A percentile compares a stretch with the other conserved stretches of the same genome.
Evolutionary conservation across 2,113 vertebrate species (phyloP).

Genomic region (Bothrops jararaca): DNA sequence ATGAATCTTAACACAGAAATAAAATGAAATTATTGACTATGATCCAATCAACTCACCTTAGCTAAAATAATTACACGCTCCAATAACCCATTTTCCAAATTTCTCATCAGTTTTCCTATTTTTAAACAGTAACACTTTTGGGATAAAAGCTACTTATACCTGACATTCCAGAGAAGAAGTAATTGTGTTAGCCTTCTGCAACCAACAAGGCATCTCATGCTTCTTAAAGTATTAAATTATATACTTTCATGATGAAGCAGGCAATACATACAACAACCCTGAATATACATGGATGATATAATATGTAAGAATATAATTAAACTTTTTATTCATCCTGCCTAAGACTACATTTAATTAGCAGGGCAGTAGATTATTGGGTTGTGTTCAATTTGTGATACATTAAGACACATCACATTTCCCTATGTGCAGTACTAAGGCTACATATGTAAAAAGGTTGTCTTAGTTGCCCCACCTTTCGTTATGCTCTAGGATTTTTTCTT

Average conservation of each 20-base stretch:
- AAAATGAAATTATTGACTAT: not conserved
- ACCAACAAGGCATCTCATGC: not conserved
- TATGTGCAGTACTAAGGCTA: no score
- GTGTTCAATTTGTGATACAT: not conserved
- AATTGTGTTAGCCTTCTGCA: not conserved
- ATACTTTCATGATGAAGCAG: not conserved
- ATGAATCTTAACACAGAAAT: not conserved
- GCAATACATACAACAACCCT: not conserved
- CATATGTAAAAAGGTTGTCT: not conserved
- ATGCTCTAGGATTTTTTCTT: not conserved
- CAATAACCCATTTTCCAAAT: no score
- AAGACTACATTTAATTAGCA: not conserved
- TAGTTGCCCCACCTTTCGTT: no score
- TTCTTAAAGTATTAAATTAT: not conserved
- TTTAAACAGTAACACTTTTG: not conserved
- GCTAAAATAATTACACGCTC: not conserved
- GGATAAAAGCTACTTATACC: not conserved
- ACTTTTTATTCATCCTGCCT: not conserved
- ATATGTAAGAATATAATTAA: not conserved
- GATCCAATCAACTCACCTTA: not conserved
- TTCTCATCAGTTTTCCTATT: not conserved
- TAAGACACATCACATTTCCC: not conserved
- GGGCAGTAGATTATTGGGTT: not conserved
- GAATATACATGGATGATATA: not conserved
- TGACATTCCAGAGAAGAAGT: not conserved